phyloP scores from a whole-genome alignment of 1,140 invertebrate genomes.

The Leptinotarsa texana region DNA sequence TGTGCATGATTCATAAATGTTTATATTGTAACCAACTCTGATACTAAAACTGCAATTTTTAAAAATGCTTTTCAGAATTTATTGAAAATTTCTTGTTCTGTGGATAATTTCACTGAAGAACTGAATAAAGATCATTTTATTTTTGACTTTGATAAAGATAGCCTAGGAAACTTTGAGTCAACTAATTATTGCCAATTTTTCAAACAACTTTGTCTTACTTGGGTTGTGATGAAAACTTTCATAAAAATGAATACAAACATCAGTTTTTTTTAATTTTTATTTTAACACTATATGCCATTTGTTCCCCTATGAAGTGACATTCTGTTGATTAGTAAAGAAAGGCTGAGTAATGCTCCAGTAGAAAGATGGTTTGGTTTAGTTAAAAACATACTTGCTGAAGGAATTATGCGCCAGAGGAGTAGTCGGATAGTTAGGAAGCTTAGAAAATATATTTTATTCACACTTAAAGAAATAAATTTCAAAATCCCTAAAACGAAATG shows the following conservation, averaged over 20 bases:
- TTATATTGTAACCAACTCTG: conserved; percentile 10
- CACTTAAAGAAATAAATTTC: conserved; percentile 11
- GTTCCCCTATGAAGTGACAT: conserved; percentile 11
- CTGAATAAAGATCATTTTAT: neutral
- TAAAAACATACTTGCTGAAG: conserved; percentile 17
- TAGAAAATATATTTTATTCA: conserved; percentile 16
- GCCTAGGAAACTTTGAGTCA: neutral
- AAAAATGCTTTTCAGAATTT: conserved; percentile 3
- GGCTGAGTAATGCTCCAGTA: conserved; percentile 4
- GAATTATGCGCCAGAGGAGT: neutral
- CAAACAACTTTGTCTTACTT: neutral
- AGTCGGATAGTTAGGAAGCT: neutral
- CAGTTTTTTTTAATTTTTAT: neutral
- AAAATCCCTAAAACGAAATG: neutral
- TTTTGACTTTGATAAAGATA: too few relatives aligned
- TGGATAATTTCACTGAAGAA: neutral
- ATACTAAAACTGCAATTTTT: conserved; percentile 8
- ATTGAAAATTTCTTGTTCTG: conserved; percentile 13
- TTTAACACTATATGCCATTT: neutral
- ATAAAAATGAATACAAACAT: neutral
- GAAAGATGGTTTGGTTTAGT: conserved; percentile 21
- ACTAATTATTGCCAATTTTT: neutral
- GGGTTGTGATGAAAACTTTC: neutral
- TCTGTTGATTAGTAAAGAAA: conserved; percentile 12
- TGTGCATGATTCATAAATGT: conserved; percentile 4